phyloP scores from a whole-genome alignment of 2,797 vertebrate genomes.

The Myotis planiceps region DNA sequence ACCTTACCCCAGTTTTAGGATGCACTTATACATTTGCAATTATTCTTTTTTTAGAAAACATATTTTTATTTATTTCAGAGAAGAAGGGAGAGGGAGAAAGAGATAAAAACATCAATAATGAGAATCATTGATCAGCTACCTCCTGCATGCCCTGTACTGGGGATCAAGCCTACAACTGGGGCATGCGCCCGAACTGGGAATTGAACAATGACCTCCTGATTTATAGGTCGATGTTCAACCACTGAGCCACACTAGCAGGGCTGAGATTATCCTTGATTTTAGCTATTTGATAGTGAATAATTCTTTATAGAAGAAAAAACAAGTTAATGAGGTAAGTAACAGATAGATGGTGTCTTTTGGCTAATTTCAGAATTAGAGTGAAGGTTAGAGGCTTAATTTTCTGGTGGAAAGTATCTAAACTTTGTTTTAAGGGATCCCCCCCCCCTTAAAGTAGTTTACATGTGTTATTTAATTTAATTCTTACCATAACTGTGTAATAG shows the following conservation, averaged over 20 bases:
- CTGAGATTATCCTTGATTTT: conserved; percentile 42
- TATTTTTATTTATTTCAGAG: too few relatives aligned
- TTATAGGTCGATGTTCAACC: too few relatives aligned
- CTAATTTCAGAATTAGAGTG: conserved; percentile 45
- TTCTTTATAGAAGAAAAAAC: neutral
- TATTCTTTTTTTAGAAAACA: too few relatives aligned
- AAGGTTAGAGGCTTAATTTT: conserved; percentile 23
- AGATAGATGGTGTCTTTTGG: neutral
- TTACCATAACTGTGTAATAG: neutral
- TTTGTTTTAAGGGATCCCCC: neutral
- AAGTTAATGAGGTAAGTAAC: neutral
- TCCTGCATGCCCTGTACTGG: too few relatives aligned
- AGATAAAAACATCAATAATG: too few relatives aligned
- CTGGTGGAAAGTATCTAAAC: neutral
- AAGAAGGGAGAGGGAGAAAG: too few relatives aligned
- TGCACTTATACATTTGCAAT: neutral
- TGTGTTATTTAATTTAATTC: conserved; percentile 43
- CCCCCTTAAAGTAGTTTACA: neutral
- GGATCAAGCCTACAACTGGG: too few relatives aligned
- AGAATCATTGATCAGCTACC: too few relatives aligned
- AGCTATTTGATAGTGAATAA: conserved; percentile 35
- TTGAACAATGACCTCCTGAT: too few relatives aligned
- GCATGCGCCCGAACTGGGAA: too few relatives aligned
- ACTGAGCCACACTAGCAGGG: too few relatives aligned
- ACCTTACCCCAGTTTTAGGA: neutral